Percentiles rank a stretch among this genome's conserved stretches.
Conservation (phyloP, 2,888 invertebrate genomes). For the Dysmachus trigonus region DNA sequence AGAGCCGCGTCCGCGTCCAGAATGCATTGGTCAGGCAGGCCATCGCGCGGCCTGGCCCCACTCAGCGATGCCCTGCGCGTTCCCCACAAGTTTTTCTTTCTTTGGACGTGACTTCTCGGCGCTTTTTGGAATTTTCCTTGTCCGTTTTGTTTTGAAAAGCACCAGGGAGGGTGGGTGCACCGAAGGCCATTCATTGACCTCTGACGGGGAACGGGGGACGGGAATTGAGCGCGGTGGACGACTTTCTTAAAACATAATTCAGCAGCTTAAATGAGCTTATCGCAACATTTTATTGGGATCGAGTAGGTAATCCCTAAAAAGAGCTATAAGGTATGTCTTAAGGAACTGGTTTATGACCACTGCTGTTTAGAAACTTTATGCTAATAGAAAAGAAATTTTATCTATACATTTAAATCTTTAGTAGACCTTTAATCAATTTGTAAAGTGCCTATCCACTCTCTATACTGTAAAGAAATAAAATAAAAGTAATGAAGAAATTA, state of each 20-base stretch:
- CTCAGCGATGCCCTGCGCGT: neutral
- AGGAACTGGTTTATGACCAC: neutral
- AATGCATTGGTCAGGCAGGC: conserved; percentile 30
- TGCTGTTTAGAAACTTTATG: neutral
- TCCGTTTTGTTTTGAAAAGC: conserved; percentile 25
- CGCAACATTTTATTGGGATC: neutral
- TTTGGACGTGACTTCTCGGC: conserved; percentile 5
- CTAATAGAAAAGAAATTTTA: neutral
- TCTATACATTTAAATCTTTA: neutral
- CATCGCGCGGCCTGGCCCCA: neutral
- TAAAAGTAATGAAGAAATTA: too few relatives aligned
- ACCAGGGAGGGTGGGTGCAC: conserved; percentile 12
- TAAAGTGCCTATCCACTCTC: too few relatives aligned
- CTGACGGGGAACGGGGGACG: neutral
- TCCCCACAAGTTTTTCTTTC: neutral
- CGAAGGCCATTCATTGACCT: conserved; percentile 42
- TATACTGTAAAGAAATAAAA: too few relatives aligned
- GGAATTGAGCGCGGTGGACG: neutral
- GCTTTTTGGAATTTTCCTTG: conserved; percentile 30
- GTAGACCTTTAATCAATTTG: neutral
- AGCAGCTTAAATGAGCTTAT: neutral
- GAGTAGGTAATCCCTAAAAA: neutral
- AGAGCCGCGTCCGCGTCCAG: conserved; percentile 34
- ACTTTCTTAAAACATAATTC: neutral
- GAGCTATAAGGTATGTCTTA: neutral